Base-by-base conservation (phyloP, 2,888 invertebrate species). In the Drosophila mercatorum region DNA sequence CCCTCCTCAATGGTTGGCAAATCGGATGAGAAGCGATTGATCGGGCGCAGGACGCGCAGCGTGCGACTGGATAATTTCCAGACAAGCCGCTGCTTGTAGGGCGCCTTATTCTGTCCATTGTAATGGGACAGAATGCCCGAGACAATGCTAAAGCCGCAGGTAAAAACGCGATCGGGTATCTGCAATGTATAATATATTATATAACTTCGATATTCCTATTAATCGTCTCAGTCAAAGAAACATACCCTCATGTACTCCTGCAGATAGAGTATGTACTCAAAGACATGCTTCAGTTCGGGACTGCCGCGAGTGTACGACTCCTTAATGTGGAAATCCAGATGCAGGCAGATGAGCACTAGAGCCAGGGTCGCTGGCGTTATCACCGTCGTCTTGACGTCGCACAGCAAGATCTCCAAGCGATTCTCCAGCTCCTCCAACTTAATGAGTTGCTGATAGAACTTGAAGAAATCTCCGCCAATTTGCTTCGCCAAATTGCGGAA, bases 1-100 rank as follows among this genome's bases (percentile, higher is more conserved):
- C 96, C 95, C 90, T 96, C 96, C 85, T 95, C 95, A 81, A 96
- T 96, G 82, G 95, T 96, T 43, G 96, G 96, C 89, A 96, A 93
- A 73, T 95, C 94, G 1, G 95, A 95, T 34, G 95, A 95, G 67
- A 96, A 94, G 67, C 95, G 95, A 91, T 96, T 96, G 49, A 96
- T 96, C 22, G 96, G 96, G 46, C 96, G 95, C 63, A 96, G 93
- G 75, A 96, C 94, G 91, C 96, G 94, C 68, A 91, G 62, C 44
- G 96, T 96, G 60, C 96, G 94, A 73, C 95, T 95, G 11, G 96
- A 96, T 66, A 97, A 94, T 68, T 95, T 94, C 97, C 97, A 97
- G 75, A 96, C 95, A 75, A 97, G 94, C 60, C 96, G 94, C 93
- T 97, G 96, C 7, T 95, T 94, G 89, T 95, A 95, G 36, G 94